These are phyloP conservation scores for Meriones unguiculatus DNA, from an alignment of 2,113 vertebrate genomes.

Conservation along the genomic window DNA sequence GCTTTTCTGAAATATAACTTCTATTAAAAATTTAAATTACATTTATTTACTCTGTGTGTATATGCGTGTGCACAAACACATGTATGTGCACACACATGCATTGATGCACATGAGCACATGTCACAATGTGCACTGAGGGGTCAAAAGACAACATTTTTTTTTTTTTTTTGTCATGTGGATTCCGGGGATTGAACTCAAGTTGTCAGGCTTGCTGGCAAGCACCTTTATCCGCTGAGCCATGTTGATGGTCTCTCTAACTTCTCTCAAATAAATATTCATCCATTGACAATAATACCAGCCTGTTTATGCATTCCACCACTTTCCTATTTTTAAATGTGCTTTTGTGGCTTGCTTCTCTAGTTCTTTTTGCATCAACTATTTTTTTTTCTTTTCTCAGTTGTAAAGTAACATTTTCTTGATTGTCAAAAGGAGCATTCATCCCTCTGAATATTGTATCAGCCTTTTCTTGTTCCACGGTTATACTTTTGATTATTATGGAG, in stretches of 20 bases:
- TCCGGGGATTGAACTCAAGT: too few species aligned
- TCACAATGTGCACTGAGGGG: neutral
- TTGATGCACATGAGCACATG: neutral
- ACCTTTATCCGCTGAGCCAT: neutral
- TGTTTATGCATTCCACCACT: neutral
- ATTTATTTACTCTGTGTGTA: neutral
- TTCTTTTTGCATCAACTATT: neutral
- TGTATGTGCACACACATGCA: neutral
- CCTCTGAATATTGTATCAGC: constrained; percentile 38
- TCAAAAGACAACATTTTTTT: neutral
- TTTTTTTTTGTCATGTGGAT: too few species aligned
- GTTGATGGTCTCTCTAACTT: neutral
- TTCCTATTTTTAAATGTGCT: neutral
- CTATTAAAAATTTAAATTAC: neutral
- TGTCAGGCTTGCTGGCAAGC: neutral
- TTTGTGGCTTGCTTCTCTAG: neutral
- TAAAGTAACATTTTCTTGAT: constrained; percentile 31
- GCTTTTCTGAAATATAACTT: neutral
- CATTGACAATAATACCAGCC: neutral
- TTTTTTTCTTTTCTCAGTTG: neutral
- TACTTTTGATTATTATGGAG: constrained; percentile 20
- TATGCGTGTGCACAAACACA: neutral
- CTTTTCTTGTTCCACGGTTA: neutral
- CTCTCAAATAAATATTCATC: neutral
- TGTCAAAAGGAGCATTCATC: constrained; percentile 17